Conservation (phyloP, 2,113 vertebrate species). For the Oreochromis niloticus region DNA sequence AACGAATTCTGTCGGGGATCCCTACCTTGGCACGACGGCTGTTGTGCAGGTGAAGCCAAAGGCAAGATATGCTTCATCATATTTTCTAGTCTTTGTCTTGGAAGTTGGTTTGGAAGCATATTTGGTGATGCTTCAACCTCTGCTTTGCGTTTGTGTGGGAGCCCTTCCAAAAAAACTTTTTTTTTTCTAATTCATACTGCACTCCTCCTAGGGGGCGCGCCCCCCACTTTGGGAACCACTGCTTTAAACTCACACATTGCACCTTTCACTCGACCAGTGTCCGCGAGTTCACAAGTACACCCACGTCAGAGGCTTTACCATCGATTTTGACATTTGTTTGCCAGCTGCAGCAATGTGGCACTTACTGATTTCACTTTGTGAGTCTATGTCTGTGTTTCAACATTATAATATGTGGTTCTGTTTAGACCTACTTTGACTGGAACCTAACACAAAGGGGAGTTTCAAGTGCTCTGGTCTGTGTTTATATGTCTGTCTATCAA, state of each 20-base stretch:
- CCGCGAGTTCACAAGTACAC: constrained; percentile 72
- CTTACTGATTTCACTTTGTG: not conserved
- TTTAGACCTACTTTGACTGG: not conserved
- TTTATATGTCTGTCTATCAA: not conserved
- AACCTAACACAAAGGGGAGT: not conserved
- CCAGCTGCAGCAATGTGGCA: not conserved
- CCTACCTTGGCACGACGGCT: not conserved
- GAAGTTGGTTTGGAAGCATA: not conserved
- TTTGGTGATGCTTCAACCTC: not conserved
- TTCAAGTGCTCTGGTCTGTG: not conserved
- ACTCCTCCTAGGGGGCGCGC: accelerated
- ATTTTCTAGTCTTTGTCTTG: not conserved
- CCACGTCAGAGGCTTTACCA: not conserved
- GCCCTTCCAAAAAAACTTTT: accelerated
- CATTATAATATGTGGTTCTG: not conserved
- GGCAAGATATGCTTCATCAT: not conserved
- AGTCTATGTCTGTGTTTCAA: not conserved
- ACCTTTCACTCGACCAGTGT: not conserved
- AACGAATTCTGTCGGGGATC: not conserved
- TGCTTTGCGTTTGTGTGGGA: not conserved
- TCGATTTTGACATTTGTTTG: not conserved
- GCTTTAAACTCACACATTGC: not conserved
- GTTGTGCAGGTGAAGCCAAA: not conserved
- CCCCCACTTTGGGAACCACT: not conserved
- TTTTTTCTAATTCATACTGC: not conserved